Evolutionary conservation across 2,797 vertebrate species (phyloP), one percentile per base, ranked within the genome.

Genomic region (Gallinago nigripennis): DNA sequence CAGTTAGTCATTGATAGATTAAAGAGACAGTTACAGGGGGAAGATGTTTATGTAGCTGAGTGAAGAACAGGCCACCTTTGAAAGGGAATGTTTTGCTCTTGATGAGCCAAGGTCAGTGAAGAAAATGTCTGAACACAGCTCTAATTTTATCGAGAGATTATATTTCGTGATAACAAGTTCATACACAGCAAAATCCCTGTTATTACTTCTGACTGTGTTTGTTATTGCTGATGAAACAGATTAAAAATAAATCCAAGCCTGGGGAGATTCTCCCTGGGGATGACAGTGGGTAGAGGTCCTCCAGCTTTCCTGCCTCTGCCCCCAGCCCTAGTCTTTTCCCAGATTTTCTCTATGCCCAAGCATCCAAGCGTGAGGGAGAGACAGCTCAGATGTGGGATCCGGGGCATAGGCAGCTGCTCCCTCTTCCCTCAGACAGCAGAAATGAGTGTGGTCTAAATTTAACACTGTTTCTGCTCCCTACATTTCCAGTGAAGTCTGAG

Each of bases 181-280:
- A 88, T 76, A 90, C n/a, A 68, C 60, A 84, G 80, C 33, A 91
- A 90, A 94, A 94, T 90, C 45, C 33, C 46, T 82, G 48, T 91
- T 96, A 94, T 88, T 94, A 90, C 68, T 94, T 77, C 51, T 90
- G 72, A 71, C 76, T 82, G 48, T 88, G 90, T 90, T 89, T 94
- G 43, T 90, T 95, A 78, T 90, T 95, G 87, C 85, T 94, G 95
- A 96, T 90, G 77, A 66, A 94, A 92, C 16, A 96, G 85, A 96
- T 89, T 94, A 91, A 84, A 96, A 95, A 96, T 79, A 88, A 37
- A 66, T 73, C 60, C 61, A 88, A 82, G 68, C 64, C 56, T 51
- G 57, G 1, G 2, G 68, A 94, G 53, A 24, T 73, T 88, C 46
- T 94, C 70, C 33, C 70, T 73, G 71, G 33, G 33, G 33, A 94